Conservation (phyloP, 2,888 invertebrate genomes). For the Ernsta delagoae region DNA sequence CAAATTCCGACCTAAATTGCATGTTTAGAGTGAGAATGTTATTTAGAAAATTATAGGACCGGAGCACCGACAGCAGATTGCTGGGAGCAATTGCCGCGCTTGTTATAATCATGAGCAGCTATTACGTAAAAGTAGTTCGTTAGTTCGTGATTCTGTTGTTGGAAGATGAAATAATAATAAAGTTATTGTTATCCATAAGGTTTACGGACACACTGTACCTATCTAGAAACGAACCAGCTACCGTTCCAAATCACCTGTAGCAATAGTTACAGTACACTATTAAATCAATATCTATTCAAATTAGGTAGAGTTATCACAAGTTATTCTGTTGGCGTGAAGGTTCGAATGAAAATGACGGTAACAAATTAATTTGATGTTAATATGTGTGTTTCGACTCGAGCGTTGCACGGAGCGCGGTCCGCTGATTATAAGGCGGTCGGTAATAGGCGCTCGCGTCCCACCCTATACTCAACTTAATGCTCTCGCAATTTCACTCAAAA, state of each 20-base stretch:
- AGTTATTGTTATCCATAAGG: constrained; percentile 18
- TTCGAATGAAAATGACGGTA: constrained; percentile 50
- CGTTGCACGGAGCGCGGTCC: constrained; percentile 56
- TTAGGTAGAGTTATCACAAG: constrained; percentile 11
- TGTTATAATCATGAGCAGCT: constrained; percentile 34
- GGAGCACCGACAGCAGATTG: constrained; percentile 67
- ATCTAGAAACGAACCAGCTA: background rate
- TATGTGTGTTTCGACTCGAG: constrained; percentile 52
- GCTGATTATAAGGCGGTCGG: constrained; percentile 79
- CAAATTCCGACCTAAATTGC: constrained; percentile 77
- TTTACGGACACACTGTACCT: background rate
- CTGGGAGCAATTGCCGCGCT: constrained; percentile 44
- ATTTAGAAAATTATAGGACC: constrained; percentile 77
- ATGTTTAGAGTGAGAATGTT: constrained; percentile 73
- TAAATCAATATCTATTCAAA: background rate
- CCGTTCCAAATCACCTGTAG: background rate
- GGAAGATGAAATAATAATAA: constrained; percentile 19
- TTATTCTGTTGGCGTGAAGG: constrained; percentile 24
- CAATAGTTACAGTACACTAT: background rate
- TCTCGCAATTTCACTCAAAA: constrained; percentile 84
- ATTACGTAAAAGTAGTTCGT: constrained; percentile 36
- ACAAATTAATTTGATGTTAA: constrained; percentile 73
- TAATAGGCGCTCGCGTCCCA: constrained; percentile 77
- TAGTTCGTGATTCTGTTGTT: constrained; percentile 17
- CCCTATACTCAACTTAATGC: constrained; percentile 84